Evolutionary conservation across 1,140 invertebrate species (phyloP).

Genomic region (Papilio helenus): DNA sequence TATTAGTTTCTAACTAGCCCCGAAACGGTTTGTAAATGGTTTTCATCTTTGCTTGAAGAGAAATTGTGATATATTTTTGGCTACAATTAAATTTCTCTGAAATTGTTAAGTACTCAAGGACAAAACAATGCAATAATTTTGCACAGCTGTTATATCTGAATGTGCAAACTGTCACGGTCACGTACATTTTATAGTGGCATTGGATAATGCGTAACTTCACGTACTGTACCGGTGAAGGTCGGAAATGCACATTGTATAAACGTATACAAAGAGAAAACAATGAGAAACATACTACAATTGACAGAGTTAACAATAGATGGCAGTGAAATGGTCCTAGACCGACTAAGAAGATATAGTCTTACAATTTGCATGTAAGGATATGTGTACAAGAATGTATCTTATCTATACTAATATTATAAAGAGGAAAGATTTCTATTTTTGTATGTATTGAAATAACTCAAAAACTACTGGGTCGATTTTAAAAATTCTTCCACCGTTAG

Average conservation of each 20-base stretch:
- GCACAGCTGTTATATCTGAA: constrained; percentile 14
- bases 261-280: constrained; percentile 17
- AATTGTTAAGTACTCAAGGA: background rate
- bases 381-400: no score
- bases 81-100: background rate
- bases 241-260: constrained; percentile 15
- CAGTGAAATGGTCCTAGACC: background rate
- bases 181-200: constrained; percentile 13
- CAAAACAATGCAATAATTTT: constrained; percentile 17
- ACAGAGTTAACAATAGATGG: background rate
- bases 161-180: background rate
- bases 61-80: background rate
- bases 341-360: background rate
- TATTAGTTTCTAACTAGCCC: no score
- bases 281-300: background rate
- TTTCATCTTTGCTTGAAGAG: no score
- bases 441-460: no score
- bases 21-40: background rate
- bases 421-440: no score
- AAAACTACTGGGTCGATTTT: no score
- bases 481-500: no score
- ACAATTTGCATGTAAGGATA: background rate
- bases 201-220: constrained; percentile 17
- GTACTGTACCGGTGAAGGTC: constrained; percentile 10
- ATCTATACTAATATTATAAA: no score